A percentile compares a stretch with the other conserved stretches of the same genome.
These are phyloP conservation scores for Lepus oiostolus DNA, from an alignment of 2,797 vertebrate species.

Conservation along the genomic window DNA sequence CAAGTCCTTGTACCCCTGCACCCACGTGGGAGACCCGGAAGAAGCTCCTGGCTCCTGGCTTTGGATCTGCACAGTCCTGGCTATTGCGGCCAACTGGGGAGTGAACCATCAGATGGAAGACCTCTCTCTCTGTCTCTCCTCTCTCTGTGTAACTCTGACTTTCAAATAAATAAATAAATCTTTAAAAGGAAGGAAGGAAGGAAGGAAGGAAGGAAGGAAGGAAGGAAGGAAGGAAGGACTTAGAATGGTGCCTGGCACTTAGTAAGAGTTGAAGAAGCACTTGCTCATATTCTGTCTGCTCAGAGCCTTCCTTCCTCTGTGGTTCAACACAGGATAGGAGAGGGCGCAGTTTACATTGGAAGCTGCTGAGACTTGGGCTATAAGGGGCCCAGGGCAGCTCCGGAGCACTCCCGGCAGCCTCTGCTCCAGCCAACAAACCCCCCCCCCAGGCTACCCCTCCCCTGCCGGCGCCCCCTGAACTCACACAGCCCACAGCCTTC, in stretches of 20 bases:
- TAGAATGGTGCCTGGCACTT: accelerated
- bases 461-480: neutral
- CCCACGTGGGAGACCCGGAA: too few relatives aligned
- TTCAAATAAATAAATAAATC: too few relatives aligned
- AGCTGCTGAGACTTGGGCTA: neutral
- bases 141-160: too few relatives aligned
- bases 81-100: too few relatives aligned
- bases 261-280: neutral
- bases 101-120: too few relatives aligned
- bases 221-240: too few relatives aligned
- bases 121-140: too few relatives aligned
- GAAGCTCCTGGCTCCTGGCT: too few relatives aligned
- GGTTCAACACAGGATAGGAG: neutral
- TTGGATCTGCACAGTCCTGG: too few relatives aligned
- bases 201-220: too few relatives aligned
- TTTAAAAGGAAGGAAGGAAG: too few relatives aligned
- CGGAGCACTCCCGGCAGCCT: neutral
- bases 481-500: neutral
- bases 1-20: too few relatives aligned
- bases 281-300: neutral
- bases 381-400: neutral
- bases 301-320: neutral
- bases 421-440: neutral
- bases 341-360: neutral
- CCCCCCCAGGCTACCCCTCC: neutral